Conservation (phyloP, 2,113 vertebrate genomes). For the Cromileptes altivelis region DNA sequence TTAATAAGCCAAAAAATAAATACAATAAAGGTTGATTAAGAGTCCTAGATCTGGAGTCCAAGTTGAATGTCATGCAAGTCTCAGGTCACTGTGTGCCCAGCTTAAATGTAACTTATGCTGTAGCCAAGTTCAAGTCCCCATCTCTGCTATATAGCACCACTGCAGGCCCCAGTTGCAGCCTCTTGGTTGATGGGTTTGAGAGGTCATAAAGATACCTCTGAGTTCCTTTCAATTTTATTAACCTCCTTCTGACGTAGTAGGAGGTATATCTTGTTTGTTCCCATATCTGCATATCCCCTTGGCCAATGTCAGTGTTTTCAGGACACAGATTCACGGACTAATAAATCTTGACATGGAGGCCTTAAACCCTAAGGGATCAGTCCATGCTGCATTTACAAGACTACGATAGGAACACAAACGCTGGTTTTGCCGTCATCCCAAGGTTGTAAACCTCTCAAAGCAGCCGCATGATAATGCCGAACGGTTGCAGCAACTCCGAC, state of each 20-base stretch:
- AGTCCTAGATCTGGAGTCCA: no score
- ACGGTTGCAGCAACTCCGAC: conserved; percentile 22
- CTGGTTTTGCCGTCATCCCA: background rate
- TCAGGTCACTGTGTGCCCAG: no score
- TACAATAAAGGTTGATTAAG: no score
- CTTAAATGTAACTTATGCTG: no score
- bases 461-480: conserved; percentile 13
- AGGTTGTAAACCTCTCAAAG: conserved; percentile 1
- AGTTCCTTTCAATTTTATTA: background rate
- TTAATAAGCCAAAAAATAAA: no score
- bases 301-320: no score
- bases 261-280: background rate
- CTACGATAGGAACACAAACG: background rate
- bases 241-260: background rate
- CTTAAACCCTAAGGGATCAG: no score
- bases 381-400: background rate
- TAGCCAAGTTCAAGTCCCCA: no score
- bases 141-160: background rate
- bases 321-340: background rate
- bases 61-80: no score
- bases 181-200: background rate
- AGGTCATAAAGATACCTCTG: background rate
- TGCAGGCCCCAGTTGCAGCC: background rate
- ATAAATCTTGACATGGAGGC: background rate
- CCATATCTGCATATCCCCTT: background rate